A percentile compares a stretch with the other conserved stretches of the same genome.
phyloP scores from a whole-genome alignment of 2,888 invertebrate species.

The Dynastes tityus region DNA sequence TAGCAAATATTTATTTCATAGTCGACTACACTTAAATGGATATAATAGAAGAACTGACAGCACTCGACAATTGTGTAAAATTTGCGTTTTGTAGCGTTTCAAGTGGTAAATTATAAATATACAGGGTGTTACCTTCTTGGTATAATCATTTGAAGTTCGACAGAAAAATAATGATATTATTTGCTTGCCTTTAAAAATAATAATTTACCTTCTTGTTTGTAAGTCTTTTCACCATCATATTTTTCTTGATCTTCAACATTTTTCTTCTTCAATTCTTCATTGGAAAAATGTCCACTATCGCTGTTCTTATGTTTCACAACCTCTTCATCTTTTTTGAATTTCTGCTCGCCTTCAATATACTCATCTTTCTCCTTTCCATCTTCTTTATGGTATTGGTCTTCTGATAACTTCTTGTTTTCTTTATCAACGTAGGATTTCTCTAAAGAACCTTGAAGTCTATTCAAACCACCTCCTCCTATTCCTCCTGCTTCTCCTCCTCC shows the following conservation, averaged over 20 bases:
- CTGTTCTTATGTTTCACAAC: conserved; percentile 4
- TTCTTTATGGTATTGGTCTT: neutral
- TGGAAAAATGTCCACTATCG: conserved; percentile 21
- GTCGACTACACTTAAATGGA: no score
- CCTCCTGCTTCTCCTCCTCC: neutral
- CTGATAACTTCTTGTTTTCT: neutral
- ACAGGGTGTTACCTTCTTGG: no score
- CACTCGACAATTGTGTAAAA: no score
- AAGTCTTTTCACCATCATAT: conserved; percentile 32
- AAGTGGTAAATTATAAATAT: no score
- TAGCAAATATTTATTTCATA: no score
- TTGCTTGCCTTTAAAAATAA: neutral
- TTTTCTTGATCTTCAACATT: conserved; percentile 30
- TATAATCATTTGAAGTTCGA: no score
- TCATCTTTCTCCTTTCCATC: conserved; percentile 22
- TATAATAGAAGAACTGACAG: no score
- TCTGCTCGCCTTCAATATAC: conserved; percentile 26
- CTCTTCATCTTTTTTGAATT: conserved; percentile 31
- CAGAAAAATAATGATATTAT: no score
- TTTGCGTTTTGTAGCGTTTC: no score
- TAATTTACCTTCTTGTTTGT: conserved; percentile 52
- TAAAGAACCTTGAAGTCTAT: neutral
- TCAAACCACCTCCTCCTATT: neutral
- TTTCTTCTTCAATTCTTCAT: conserved; percentile 30
- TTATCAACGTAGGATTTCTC: neutral